A percentile compares a stretch with the other conserved stretches of the same genome.
These are phyloP conservation scores for Panthera leo DNA, from an alignment of 2,113 vertebrate genomes.

Conservation along the genomic window DNA sequence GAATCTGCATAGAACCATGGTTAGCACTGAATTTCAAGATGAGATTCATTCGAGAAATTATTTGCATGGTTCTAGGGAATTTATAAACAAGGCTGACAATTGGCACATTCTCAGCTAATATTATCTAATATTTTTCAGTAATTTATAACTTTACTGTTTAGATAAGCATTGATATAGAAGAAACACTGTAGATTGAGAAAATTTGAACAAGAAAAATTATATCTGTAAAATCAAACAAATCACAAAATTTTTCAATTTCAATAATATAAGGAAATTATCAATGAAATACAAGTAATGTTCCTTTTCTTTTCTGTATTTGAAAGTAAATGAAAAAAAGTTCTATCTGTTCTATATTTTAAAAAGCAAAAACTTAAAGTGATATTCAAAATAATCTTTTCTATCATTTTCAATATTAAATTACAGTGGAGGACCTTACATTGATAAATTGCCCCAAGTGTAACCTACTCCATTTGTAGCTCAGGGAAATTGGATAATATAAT, in stretches of 20 bases:
- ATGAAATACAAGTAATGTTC: not conserved
- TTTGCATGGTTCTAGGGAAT: not conserved
- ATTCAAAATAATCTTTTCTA: not conserved
- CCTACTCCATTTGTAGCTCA: not conserved
- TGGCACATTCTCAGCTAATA: not conserved
- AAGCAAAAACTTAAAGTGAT: not conserved
- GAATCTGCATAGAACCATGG: not conserved
- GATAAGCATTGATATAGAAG: not conserved
- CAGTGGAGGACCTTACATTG: not conserved
- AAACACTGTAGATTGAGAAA: not conserved
- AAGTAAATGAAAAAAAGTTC: not conserved
- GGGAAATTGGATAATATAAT: not conserved
- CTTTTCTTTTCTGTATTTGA: not conserved
- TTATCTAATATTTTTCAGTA: not conserved
- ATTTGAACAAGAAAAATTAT: not conserved
- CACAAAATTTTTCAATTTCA: not conserved
- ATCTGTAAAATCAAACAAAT: not conserved
- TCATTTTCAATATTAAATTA: not conserved
- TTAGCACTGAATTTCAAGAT: not conserved
- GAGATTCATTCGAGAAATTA: not conserved
- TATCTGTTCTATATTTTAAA: not conserved
- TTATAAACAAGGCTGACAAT: not conserved
- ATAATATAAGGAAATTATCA: not conserved
- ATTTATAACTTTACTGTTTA: not conserved
- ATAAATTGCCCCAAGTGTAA: not conserved